Base-by-base conservation (phyloP, 2,113 vertebrate genomes). In the Chaetorhynchus papuensis region DNA sequence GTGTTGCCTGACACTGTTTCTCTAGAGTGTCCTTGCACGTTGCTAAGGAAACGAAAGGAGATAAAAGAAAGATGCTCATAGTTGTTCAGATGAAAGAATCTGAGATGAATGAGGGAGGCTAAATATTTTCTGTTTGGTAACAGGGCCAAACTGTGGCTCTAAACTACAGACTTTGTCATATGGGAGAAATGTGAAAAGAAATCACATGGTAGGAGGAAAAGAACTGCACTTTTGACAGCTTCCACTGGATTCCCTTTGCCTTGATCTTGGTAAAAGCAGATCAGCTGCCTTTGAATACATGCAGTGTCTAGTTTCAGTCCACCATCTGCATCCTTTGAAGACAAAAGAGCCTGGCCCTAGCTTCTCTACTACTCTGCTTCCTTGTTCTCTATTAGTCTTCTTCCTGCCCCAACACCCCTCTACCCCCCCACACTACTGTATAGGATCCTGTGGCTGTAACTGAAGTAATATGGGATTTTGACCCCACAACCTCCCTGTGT, bases 31-130 rank as follows among this genome's bases (percentile, higher is more conserved):
- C 79, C 76, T 95, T 93, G 56, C 52, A 60, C 4, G 93, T 96
- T 96, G 94, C 92, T 93, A 94, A 80, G 93, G 93, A 94, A 96
- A 97, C 76, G 2, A 63, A 82, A 85, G 45, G 68, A 88, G 47
- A 77, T 86, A 85, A 93, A 95, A 94, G 72, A 79, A 90, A 66
- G 30, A 59, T 35, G 6, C 24, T 96, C 6, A 3, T 37, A 69
- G 78, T 39, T 74, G n/a, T 74, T 94, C 82, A 74, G 63, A 66
- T 86, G 79, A 90, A 93, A 88, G 75, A 65, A 66, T 74, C 54
- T 35, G 10, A 77, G 87, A 89, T 82, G 77, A 87, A 89, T 72
- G 71, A 87, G 59, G 6, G 44, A 95, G 42, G 37, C 68, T 93
- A 90, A 94, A 74, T 83, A 85, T 88, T 93, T 93, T 74, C 60